Evolutionary conservation across 2,888 invertebrate species (phyloP), one percentile per base, ranked within the genome.

Genomic region (Argynnis bischoffii): DNA sequence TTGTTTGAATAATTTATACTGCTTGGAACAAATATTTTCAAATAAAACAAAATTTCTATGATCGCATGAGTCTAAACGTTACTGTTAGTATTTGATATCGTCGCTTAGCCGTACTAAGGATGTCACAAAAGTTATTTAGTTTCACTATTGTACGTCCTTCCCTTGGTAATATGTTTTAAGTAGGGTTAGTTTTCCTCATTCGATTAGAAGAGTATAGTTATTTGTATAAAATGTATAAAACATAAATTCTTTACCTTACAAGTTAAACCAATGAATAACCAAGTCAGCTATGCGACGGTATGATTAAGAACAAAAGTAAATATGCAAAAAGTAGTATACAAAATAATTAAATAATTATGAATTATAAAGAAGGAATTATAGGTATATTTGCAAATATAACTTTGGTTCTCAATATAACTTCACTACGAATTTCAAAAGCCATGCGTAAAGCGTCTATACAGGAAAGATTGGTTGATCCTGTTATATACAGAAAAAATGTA

Each of bases 371-470:
- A 55, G 1, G 13, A 35, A 16, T 13, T n/a, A 55, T 31, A n/a
- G 16, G 5, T 16, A 41, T 35, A 16, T 35, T 11, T 8, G 35
- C 41, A 56, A 55, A 21, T 47, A n/a, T 16, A 26, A 51, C 26
- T 55, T 63, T 41, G 51, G 64, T 61, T 61, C 64, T 51, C 31
- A 60, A 64, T 61, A 21, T 14, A 18, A 41, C 16, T 4, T 31
- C 48, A 61, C 26, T 26, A 54, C 31, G 35, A 60, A 64, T 35
- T 41, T 14, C 55, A 57, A 46, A 67, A 69, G 71, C 69, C 66
- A 71, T 71, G 66, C 69, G 31, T 55, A 61, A 69, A 56, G 53
- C 63, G 66, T 69, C 69, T 69, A 67, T 16, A 21, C 67, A 66
- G 66, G 61, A 54, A 64, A 66, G 69, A 69, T 67, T 69, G 71